These are phyloP conservation scores for Chrysogorgia sp. DNA, from an alignment of 92 coral and sea anemone genomes.

Conservation along the genomic window DNA sequence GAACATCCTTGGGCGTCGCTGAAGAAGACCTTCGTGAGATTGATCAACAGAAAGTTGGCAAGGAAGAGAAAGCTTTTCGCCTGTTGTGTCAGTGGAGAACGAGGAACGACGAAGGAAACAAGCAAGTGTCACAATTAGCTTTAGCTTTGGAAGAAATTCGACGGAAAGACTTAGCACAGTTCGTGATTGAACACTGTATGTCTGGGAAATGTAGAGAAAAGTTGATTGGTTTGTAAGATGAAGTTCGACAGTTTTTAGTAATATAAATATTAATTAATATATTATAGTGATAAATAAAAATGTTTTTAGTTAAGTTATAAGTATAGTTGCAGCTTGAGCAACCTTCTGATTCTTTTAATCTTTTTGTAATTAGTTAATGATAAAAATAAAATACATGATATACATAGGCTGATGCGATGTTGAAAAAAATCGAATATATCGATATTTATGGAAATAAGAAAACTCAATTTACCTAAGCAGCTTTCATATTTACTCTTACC, in stretches of 20 bases:
- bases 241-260: not conserved
- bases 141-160: constrained; percentile 87
- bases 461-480: too few species aligned
- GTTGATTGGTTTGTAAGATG: constrained; percentile 82
- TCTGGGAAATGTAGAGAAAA: constrained; percentile 84
- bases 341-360: too few species aligned
- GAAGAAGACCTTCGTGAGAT: constrained; percentile 79
- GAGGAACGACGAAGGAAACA: constrained; percentile 65
- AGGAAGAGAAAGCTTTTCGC: constrained; percentile 93
- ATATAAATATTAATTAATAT: too few species aligned
- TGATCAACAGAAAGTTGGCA: constrained; percentile 77
- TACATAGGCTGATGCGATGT: too few species aligned
- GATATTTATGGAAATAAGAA: too few species aligned
- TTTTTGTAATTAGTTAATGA: too few species aligned
- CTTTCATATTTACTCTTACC: too few species aligned
- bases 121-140: constrained; percentile 87
- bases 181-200: constrained; percentile 90
- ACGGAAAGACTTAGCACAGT: constrained; percentile 93
- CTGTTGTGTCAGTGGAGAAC: constrained; percentile 80
- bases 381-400: too few species aligned
- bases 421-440: too few species aligned
- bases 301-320: too few species aligned
- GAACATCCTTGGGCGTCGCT: constrained; percentile 79
- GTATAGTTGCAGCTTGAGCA: too few species aligned
- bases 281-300: too few species aligned